Percentiles rank a stretch among this genome's conserved stretches.
Conservation (phyloP, 37 sponge, comb jelly and placozoan genomes). For the Spongia lamella region DNA sequence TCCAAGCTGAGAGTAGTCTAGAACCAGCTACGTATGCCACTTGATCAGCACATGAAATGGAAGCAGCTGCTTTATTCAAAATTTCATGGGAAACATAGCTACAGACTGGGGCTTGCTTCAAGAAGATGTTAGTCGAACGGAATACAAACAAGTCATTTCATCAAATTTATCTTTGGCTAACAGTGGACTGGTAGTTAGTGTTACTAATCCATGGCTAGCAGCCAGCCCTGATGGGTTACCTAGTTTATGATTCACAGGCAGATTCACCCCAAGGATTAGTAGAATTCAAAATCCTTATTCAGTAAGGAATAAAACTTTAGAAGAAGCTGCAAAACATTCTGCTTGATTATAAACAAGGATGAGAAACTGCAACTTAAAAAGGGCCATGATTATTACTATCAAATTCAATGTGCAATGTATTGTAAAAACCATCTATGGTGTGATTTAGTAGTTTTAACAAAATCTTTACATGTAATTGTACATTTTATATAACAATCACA, state of each 20-base stretch:
- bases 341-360: not conserved
- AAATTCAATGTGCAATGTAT: slow-evolving; percentile 42
- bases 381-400: slow-evolving; percentile 42
- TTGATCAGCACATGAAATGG: too few species aligned
- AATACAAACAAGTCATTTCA: too few species aligned
- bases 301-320: not conserved
- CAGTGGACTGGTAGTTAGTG: too few species aligned
- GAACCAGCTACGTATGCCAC: too few species aligned
- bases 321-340: slow-evolving; percentile 35
- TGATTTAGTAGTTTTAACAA: slow-evolving; percentile 54
- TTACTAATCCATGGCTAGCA: slow-evolving; percentile 41
- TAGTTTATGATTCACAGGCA: slow-evolving; percentile 29
- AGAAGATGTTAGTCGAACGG: too few species aligned
- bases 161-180: too few species aligned
- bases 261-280: slow-evolving; percentile 25
- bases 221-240: slow-evolving; percentile 37
- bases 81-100: too few species aligned
- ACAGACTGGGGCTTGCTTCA: too few species aligned
- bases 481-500: too few species aligned
- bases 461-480: too few species aligned
- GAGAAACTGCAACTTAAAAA: not conserved
- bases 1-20: too few species aligned
- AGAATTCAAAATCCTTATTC: slow-evolving; percentile 44
- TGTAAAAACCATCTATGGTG: slow-evolving; percentile 38
- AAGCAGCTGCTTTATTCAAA: too few species aligned